Percentiles rank a stretch among this genome's conserved stretches.
Evolutionary conservation across 2,888 invertebrate species (phyloP).

Genomic region (Cyclophora punctaria): DNA sequence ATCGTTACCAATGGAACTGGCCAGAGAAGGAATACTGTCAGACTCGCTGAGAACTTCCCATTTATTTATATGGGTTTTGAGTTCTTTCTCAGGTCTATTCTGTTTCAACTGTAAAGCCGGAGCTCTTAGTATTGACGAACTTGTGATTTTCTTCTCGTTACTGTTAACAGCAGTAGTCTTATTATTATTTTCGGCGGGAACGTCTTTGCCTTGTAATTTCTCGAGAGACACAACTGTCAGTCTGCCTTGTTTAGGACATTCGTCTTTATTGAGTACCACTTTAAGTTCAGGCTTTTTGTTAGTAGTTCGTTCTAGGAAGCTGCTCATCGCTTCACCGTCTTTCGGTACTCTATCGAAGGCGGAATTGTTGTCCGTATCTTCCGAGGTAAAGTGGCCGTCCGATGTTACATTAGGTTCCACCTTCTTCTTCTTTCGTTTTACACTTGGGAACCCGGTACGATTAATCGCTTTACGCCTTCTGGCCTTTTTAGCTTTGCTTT

Average conservation of each 20-base stretch:
- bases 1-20: constrained; percentile 66
- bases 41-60: constrained; percentile 77
- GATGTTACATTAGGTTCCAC: constrained; percentile 43
- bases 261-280: constrained; percentile 67
- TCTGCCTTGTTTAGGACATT: constrained; percentile 69
- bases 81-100: constrained; percentile 54
- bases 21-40: constrained; percentile 72
- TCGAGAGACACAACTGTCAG: constrained; percentile 77
- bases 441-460: constrained; percentile 90
- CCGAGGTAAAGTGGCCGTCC: constrained; percentile 55
- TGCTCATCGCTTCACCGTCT: constrained; percentile 79
- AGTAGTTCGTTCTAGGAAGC: constrained; percentile 77
- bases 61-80: constrained; percentile 62
- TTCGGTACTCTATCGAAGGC: constrained; percentile 81
- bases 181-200: constrained; percentile 36
- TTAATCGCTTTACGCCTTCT: constrained; percentile 86
- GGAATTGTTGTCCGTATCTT: constrained; percentile 59
- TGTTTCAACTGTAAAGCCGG: constrained; percentile 62
- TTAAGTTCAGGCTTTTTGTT: constrained; percentile 63
- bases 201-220: constrained; percentile 72
- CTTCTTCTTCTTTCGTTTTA: constrained; percentile 88
- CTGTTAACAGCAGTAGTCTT: constrained; percentile 29
- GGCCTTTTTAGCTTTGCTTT: constrained; percentile 58
- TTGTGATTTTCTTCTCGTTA: constrained; percentile 41
- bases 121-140: constrained; percentile 56